Conservation (phyloP, 2,888 invertebrate species). For the Hetaerina titia region DNA sequence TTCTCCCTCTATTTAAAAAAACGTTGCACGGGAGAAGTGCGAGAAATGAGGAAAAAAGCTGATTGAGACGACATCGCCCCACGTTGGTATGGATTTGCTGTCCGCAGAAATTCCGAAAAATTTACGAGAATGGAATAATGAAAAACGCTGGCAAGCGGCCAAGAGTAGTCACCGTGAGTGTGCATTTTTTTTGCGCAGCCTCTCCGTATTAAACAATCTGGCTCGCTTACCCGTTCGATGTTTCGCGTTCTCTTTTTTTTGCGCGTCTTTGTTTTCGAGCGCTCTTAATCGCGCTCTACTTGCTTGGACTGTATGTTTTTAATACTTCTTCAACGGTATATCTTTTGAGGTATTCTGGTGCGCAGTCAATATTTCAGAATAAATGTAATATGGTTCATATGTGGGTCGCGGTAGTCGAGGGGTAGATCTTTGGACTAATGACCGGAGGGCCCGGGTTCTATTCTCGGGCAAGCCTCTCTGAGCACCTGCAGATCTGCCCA, state of each 20-base stretch:
- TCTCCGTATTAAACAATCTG: background rate
- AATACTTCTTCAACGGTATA: background rate
- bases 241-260: background rate
- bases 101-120: background rate
- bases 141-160: conserved; percentile 1
- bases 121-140: background rate
- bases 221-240: background rate
- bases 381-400: background rate
- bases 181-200: background rate
- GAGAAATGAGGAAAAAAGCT: background rate
- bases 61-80: background rate
- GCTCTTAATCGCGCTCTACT: no score
- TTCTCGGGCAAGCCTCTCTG: no score
- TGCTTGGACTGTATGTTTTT: background rate
- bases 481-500: no score
- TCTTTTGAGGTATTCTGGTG: background rate
- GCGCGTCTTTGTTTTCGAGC: no score
- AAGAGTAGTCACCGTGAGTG: background rate
- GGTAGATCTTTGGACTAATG: no score
- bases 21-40: background rate
- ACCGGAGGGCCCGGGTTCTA: no score
- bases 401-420: no score
- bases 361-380: background rate
- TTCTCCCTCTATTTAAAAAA: background rate
- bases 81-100: conserved; percentile 8